Conservation (phyloP, 2,888 invertebrate genomes). For the Campopleginae sp. region DNA sequence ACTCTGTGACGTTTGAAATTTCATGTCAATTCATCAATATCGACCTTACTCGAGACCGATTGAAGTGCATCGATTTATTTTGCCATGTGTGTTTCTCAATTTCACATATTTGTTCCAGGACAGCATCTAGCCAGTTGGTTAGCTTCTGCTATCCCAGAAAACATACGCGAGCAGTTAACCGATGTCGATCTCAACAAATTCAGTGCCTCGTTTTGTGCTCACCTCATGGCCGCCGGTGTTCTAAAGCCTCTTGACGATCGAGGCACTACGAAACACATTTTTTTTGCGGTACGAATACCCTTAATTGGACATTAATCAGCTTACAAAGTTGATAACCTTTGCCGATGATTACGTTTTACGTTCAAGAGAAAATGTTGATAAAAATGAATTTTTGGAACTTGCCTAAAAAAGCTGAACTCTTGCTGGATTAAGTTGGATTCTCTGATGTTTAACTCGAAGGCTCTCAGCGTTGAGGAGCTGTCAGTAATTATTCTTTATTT, state of each 20-base stretch:
- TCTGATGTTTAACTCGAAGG: background rate
- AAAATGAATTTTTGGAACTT: background rate
- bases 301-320: background rate
- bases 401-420: too few species aligned
- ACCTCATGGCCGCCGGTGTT: slow-evolving; percentile 94
- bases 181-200: slow-evolving; percentile 91
- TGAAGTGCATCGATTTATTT: background rate
- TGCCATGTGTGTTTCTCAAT: background rate
- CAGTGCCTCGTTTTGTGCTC: slow-evolving; percentile 93
- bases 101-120: slow-evolving; percentile 86
- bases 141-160: slow-evolving; percentile 90
- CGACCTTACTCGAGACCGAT: background rate
- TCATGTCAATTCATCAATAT: background rate
- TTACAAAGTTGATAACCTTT: background rate
- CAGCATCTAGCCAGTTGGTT: slow-evolving; percentile 97
- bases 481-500: background rate
- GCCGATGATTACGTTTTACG: background rate
- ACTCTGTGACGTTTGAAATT: background rate
- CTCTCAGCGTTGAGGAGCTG: background rate
- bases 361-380: background rate
- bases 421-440: background rate
- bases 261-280: slow-evolving; percentile 87
- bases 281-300: slow-evolving; percentile 87
- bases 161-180: slow-evolving; percentile 87
- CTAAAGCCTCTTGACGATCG: slow-evolving; percentile 92